These are phyloP conservation scores for Pipistrellus pygmaeus DNA, from an alignment of 2,797 vertebrate species.

Conservation along the genomic window DNA sequence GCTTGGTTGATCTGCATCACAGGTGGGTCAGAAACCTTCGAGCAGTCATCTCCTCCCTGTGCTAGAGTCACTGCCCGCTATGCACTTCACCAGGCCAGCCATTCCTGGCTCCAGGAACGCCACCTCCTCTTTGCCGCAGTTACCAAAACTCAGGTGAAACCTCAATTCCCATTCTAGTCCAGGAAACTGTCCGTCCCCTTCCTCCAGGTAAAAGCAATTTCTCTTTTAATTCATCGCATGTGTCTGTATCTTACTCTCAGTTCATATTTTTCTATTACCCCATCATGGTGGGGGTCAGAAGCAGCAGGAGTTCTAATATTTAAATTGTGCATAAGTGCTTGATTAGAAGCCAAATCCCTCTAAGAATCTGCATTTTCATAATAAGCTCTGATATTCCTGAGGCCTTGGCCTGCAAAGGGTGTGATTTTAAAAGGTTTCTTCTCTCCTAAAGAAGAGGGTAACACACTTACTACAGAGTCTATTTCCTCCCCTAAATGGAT, in stretches of 20 bases:
- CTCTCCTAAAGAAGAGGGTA: not conserved
- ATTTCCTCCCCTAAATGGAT: not conserved
- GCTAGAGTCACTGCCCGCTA: not conserved
- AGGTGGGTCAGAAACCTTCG: not conserved
- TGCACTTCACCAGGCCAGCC: not conserved
- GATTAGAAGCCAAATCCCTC: not conserved
- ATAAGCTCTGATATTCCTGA: not conserved
- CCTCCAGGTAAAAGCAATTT: not conserved
- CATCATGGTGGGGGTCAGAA: too few species aligned
- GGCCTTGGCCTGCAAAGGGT: not conserved
- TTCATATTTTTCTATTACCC: too few species aligned
- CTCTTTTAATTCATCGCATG: not conserved
- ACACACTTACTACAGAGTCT: not conserved
- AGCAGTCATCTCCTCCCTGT: not conserved
- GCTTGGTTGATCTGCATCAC: not conserved
- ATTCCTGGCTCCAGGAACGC: not conserved
- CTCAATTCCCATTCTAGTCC: conserved; percentile 2
- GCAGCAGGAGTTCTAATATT: not conserved
- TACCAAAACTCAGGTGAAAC: not conserved
- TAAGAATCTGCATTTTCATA: not conserved
- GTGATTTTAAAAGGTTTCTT: not conserved
- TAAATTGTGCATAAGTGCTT: not conserved
- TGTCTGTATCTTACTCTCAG: too few species aligned
- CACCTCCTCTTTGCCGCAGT: not conserved
- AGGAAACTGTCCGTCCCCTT: not conserved